These are phyloP conservation scores for Cacoxenus indagator DNA, from an alignment of 2,888 invertebrate genomes.

Conservation along the genomic window DNA sequence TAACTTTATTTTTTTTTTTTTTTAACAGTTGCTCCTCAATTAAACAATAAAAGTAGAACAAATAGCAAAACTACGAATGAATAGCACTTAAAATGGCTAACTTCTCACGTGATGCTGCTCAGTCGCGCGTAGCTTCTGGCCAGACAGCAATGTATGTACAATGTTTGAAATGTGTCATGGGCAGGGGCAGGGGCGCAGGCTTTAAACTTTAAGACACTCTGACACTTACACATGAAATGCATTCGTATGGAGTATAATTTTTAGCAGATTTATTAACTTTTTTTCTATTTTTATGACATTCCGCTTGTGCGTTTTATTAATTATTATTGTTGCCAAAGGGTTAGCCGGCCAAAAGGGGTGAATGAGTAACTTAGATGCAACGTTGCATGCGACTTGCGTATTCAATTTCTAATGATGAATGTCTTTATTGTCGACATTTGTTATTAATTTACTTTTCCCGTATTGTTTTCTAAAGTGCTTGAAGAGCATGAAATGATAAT, in stretches of 20 bases:
- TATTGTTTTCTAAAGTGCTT: slow-evolving; percentile 38
- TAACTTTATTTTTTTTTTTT: background rate
- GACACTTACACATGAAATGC: too few relatives aligned
- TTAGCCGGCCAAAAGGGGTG: slow-evolving; percentile 22
- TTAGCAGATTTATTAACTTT: too few relatives aligned
- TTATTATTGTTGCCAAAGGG: slow-evolving; percentile 34
- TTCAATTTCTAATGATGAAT: slow-evolving; percentile 62
- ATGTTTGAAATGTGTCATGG: background rate
- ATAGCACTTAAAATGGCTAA: background rate
- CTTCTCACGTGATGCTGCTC: slow-evolving; percentile 56
- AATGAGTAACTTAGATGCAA: slow-evolving; percentile 32
- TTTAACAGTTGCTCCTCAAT: background rate
- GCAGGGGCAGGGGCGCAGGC: too few relatives aligned
- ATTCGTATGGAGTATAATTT: too few relatives aligned
- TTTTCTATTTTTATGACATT: background rate
- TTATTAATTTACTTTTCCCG: slow-evolving; percentile 44
- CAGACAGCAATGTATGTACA: background rate
- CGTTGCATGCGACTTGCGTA: slow-evolving; percentile 62
- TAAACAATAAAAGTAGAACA: slow-evolving; percentile 9
- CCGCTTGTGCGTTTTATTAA: slow-evolving; percentile 4
- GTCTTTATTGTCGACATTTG: slow-evolving; percentile 51
- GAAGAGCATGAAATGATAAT: slow-evolving; percentile 16
- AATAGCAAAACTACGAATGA: slow-evolving; percentile 10
- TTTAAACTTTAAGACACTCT: too few relatives aligned
- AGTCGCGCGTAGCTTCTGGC: slow-evolving; percentile 49